These are phyloP conservation scores for Eospalax fontanierii DNA, from an alignment of 2,797 vertebrate species.

Conservation along the genomic window DNA sequence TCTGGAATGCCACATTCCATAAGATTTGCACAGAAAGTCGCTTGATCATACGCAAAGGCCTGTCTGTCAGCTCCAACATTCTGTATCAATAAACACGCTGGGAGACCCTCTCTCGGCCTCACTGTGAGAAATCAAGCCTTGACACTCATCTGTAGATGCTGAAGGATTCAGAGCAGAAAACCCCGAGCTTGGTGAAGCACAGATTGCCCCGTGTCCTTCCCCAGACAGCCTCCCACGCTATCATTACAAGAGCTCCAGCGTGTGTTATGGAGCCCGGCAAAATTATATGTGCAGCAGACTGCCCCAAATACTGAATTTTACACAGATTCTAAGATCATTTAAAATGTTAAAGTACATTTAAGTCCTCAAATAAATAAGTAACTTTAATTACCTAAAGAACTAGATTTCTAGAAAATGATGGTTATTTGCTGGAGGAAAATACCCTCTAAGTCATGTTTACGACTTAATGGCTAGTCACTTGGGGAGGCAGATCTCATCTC, in stretches of 20 bases:
- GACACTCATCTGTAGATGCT: fast-evolving
- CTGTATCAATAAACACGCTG: constrained; percentile 78
- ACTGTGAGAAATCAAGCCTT: neutral
- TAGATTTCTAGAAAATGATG: constrained; percentile 59
- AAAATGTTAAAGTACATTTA: constrained; percentile 6
- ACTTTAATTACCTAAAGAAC: constrained; percentile 65
- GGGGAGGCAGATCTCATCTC: neutral
- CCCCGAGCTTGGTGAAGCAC: fast-evolving
- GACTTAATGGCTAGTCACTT: constrained; percentile 46
- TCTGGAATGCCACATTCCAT: constrained; percentile 72
- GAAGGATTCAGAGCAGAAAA: neutral
- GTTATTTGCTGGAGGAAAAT: constrained; percentile 68
- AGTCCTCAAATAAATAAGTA: constrained; percentile 48
- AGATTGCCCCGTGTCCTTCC: neutral
- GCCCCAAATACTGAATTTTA: neutral
- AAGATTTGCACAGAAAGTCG: constrained; percentile 70
- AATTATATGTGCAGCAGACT: neutral
- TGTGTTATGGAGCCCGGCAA: neutral
- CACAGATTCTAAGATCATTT: neutral
- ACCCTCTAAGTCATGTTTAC: constrained; percentile 48
- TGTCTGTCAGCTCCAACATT: constrained; percentile 69
- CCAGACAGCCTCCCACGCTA: fast-evolving
- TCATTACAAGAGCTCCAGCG: fast-evolving
- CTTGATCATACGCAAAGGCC: constrained; percentile 79
- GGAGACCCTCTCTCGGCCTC: neutral